Evolutionary conservation across 1,140 invertebrate species (phyloP).

Genomic region (Drosophila suzukii): DNA sequence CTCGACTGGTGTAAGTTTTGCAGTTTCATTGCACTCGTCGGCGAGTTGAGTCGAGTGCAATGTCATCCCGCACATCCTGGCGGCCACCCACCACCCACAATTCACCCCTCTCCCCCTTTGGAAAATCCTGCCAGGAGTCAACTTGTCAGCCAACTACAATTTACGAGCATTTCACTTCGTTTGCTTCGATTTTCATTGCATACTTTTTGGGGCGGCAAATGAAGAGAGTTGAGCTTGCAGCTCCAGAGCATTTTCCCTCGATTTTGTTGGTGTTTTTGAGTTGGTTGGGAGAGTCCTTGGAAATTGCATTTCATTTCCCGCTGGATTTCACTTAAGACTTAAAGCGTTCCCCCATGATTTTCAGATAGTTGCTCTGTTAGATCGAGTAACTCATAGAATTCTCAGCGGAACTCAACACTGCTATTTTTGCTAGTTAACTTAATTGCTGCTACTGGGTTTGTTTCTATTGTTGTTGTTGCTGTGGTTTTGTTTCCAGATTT

Average conservation of each 20-base stretch:
- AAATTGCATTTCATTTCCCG: constrained; percentile 40
- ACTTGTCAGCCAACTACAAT: constrained; percentile 63
- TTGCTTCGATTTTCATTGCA: constrained; percentile 47
- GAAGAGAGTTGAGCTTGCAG: constrained; percentile 11
- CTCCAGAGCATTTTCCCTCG: constrained; percentile 9
- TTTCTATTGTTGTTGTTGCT: constrained; percentile 6
- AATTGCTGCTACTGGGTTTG: constrained; percentile 25
- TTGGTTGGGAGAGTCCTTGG: constrained; percentile 21
- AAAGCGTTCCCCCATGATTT: constrained; percentile 31
- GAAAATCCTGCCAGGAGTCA: constrained; percentile 42
- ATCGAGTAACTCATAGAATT: neutral
- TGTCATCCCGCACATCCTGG: constrained; percentile 44
- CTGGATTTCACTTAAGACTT: constrained; percentile 32
- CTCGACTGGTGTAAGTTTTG: constrained; percentile 51
- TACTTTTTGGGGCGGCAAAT: constrained; percentile 54
- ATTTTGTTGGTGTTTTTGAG: constrained; percentile 3
- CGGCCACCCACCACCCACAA: neutral
- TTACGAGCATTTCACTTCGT: constrained; percentile 33
- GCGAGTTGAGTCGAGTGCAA: constrained; percentile 33
- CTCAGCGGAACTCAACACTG: neutral
- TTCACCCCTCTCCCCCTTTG: neutral
- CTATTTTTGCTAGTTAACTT: constrained; percentile 21
- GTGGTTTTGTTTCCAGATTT: constrained; percentile 22
- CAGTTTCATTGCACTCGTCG: constrained; percentile 59
- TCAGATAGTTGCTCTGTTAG: constrained; percentile 2